Base-by-base conservation (phyloP, 1,140 invertebrate genomes). In the Ericerus pela region DNA sequence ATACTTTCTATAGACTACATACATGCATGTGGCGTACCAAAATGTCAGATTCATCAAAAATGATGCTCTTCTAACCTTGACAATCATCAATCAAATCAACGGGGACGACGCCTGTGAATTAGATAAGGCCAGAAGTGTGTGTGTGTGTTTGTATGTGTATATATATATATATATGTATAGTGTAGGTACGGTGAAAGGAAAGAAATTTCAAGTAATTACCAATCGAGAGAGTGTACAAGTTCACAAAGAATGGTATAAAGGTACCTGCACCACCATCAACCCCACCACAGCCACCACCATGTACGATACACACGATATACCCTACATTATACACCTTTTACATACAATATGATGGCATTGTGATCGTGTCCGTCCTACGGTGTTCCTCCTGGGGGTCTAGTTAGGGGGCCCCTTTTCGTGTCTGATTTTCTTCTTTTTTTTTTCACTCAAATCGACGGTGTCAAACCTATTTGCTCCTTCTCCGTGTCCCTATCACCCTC, bases 1-100 rank as follows among this genome's bases (percentile, higher is more conserved):
- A n/a, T n/a, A n/a, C n/a, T n/a, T n/a, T n/a, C n/a, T n/a, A n/a
- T n/a, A n/a, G n/a, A n/a, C n/a, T n/a, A n/a, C n/a, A n/a, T n/a
- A n/a, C n/a, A n/a, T n/a, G n/a, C n/a, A n/a, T n/a, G n/a, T n/a
- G n/a, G n/a, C n/a, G n/a, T n/a, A n/a, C n/a, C n/a, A n/a, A n/a
- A n/a, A n/a, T n/a, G n/a, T n/a, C n/a, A n/a, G 41, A 47, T 12
- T 47, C 41, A 47, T 47, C 41, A 24, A 24, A 14, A 47, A 47
- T n/a, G 41, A 47, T 47, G 41, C 20, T 47, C 41, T 47, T 47
- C 26, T 47, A 47, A 47, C 41, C 41, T 47, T 47, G 41, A 47
- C 41, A 47, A 47, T 47, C 41, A 47, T 47, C 41, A 47, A 47
- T 47, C 41, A 47, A 47, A 47, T 47, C 41, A 47, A 47, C 41